phyloP scores from a whole-genome alignment of 2,888 invertebrate species.

The Cyrtodaria siliqua region DNA sequence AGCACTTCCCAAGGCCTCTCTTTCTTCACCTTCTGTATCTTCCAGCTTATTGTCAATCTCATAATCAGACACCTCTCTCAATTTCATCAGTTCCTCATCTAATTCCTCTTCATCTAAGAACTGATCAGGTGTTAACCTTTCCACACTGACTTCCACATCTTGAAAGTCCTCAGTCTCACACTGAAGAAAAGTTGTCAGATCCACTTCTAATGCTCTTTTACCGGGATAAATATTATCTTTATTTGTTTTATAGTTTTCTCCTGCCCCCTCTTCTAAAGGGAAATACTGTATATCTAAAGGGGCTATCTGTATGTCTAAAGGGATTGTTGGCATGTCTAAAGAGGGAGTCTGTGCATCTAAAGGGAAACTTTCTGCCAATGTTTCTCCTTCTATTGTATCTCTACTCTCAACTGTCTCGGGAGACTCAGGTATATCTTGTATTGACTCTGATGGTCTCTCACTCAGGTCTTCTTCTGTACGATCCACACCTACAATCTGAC shows the following conservation, averaged over 20 bases:
- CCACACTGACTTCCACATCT: slow-evolving; percentile 41
- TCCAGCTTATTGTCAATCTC: slow-evolving; percentile 47
- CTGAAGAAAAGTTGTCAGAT: slow-evolving; percentile 34
- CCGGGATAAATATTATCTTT: slow-evolving; percentile 73
- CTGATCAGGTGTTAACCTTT: slow-evolving; percentile 49
- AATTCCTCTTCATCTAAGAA: slow-evolving; percentile 49
- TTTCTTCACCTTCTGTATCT: slow-evolving; percentile 48
- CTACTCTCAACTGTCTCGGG: slow-evolving; percentile 58
- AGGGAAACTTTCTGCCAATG: slow-evolving; percentile 9
- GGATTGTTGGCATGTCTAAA: background rate
- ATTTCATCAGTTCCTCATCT: slow-evolving; percentile 60
- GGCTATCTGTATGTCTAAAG: background rate
- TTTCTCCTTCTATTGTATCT: slow-evolving; percentile 52
- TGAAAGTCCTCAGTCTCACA: slow-evolving; percentile 22
- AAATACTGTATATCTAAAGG: background rate
- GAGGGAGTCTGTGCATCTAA: slow-evolving; percentile 10
- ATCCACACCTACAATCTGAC: slow-evolving; percentile 57
- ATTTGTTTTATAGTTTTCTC: slow-evolving; percentile 48
- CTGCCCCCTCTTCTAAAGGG: slow-evolving; percentile 14
- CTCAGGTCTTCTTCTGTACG: slow-evolving; percentile 55
- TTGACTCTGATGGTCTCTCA: slow-evolving; percentile 48
- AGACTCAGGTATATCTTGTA: slow-evolving; percentile 43
- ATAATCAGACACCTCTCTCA: slow-evolving; percentile 55
- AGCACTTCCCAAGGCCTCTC: slow-evolving; percentile 41
- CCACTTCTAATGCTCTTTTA: slow-evolving; percentile 74